phyloP scores from a whole-genome alignment of 2,113 vertebrate species.

The Brienomyrus longianalis region DNA sequence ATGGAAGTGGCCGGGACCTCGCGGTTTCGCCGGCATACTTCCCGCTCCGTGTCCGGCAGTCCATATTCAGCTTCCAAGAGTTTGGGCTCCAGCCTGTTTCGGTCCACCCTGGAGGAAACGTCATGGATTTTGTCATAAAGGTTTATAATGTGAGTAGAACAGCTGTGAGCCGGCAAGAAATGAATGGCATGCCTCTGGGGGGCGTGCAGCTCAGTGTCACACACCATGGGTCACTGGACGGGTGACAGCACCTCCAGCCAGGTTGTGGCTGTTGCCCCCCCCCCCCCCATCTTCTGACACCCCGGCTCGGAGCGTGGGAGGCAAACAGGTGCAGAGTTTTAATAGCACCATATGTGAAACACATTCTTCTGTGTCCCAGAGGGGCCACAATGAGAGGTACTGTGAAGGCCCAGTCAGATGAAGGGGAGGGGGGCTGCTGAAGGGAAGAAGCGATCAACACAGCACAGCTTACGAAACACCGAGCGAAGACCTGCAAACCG shows the following conservation, averaged over 20 bases:
- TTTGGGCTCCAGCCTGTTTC: background rate
- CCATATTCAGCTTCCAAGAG: background rate
- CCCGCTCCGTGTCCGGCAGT: background rate
- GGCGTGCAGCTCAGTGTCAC: background rate
- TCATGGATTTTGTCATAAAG: background rate
- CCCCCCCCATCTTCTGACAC: slow-evolving; percentile 7
- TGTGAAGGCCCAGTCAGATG: slow-evolving; percentile 13
- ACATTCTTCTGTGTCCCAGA: slow-evolving; percentile 35
- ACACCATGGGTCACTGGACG: background rate
- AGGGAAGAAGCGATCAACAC: slow-evolving; percentile 22
- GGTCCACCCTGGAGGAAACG: background rate
- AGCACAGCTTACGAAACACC: background rate
- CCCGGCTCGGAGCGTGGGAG: slow-evolving; percentile 33
- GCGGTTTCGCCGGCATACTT: background rate
- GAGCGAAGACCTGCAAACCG: background rate
- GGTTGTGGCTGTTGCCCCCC: background rate
- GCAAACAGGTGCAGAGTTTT: slow-evolving; percentile 51
- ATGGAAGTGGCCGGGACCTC: background rate
- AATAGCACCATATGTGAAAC: slow-evolving; percentile 26
- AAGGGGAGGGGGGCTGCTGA: slow-evolving; percentile 25
- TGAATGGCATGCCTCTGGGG: background rate
- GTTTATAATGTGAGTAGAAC: background rate
- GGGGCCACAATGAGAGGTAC: slow-evolving; percentile 9
- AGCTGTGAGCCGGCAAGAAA: background rate
- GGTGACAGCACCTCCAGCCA: background rate